Evolutionary conservation across 2,113 vertebrate genomes (phyloP), one percentile per base, ranked within the genome.

Genomic region (Phoxinus phoxinus): DNA sequence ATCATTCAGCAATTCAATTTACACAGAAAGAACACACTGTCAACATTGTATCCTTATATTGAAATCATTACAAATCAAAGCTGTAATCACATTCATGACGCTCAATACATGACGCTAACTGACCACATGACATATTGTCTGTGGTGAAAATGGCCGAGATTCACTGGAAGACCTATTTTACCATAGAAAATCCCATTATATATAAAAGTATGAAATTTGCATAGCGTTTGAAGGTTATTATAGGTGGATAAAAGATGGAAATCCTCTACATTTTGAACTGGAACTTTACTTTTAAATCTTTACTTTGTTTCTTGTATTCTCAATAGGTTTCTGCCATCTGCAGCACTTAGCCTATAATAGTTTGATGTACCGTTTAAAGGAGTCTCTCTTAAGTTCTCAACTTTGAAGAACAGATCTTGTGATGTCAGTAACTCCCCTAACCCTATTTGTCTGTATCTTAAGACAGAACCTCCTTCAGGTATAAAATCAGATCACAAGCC

Each of bases 401-500:
- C 59, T 67, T 81, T 81, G 27, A 51, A 69, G 61, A 51, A 35
- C 79, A 67, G 79, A 9, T 69, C 41, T 51, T 51, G n/a, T 35
- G 27, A 69, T 69, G 61, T 53, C 21, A 69, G 13, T 17, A n/a
- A 58, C 23, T 81, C 79, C 63, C 8, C 37, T 46, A 46, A 77
- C 74, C 4, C 37, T 19, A 27, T 80, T 63, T 4, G 0, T 7
- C 25, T 81, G 79, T 63, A 65, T 81, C 37, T 65, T 32, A 53
- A n/a, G 27, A 53, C 37, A 12, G 25, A 81, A 69, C 21, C 61
- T 69, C 27, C 61, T 69, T 53, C 12, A 69, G 44, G 80, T n/a
- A 69, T 81, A 67, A 69, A 51, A 63, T 53, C 19, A 51, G 61
- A 81, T 69, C 61, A 65, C 80, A 32, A 41, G 67, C 32, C 21